Percentiles rank a stretch among this genome's conserved stretches.
Evolutionary conservation across 2,888 invertebrate species (phyloP).

Genomic region (Megalurothrips usitatus): DNA sequence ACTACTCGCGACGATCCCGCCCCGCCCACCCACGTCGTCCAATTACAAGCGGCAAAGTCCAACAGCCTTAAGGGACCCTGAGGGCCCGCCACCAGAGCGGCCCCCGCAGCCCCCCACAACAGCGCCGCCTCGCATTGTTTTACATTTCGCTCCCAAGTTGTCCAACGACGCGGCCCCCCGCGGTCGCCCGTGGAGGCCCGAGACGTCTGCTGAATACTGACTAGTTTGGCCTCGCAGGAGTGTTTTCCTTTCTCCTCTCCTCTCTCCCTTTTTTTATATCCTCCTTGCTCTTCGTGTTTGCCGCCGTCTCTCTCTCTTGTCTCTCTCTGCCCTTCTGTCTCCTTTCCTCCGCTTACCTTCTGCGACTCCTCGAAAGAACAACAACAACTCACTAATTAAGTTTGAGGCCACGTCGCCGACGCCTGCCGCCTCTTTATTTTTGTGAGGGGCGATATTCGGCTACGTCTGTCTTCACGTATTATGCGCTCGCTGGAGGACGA

Average conservation of each 20-base stretch:
- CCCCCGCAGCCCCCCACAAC: no score
- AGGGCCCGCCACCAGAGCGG: background rate
- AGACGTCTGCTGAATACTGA: background rate
- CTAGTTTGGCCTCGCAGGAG: background rate
- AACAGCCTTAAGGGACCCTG: background rate
- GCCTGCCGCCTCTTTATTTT: background rate
- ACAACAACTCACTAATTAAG: background rate
- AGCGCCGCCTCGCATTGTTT: background rate
- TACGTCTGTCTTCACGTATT: no score
- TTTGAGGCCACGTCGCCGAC: background rate
- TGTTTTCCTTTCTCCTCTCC: background rate
- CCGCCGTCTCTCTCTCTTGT: background rate
- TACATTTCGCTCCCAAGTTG: background rate
- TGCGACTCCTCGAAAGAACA: background rate
- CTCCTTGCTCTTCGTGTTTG: background rate
- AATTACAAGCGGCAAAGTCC: background rate
- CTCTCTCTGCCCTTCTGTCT: background rate
- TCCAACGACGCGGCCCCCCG: background rate
- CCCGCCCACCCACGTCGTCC: background rate
- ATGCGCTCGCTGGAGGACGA: no score
- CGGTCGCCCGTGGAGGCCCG: background rate
- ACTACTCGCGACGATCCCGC: background rate
- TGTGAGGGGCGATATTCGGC: background rate
- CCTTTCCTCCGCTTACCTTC: background rate
- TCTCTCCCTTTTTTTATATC: background rate